A percentile compares a stretch with the other conserved stretches of the same genome.
Evolutionary conservation across 2,113 vertebrate species (phyloP).

Genomic region (Arenaria interpres): DNA sequence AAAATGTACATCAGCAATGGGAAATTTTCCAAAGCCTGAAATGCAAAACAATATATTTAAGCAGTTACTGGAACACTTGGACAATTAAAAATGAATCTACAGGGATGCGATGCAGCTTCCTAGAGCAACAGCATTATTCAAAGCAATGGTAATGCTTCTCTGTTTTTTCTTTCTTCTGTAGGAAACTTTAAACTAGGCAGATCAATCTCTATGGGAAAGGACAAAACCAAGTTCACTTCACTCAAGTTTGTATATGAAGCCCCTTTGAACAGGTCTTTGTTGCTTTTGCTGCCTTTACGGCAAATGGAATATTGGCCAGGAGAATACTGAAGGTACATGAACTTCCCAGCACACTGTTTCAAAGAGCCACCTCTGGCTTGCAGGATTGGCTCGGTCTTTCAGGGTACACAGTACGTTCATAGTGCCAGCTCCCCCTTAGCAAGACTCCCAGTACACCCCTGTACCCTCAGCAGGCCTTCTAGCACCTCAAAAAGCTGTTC

Average conservation of each 20-base stretch:
- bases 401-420: neutral
- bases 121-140: neutral
- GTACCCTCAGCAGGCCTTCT: neutral
- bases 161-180: neutral
- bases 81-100: neutral
- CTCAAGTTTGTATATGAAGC: neutral
- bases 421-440: neutral
- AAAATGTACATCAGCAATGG: conserved; percentile 93
- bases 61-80: neutral
- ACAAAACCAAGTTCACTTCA: neutral
- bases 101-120: neutral
- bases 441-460: neutral
- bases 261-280: neutral
- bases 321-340: neutral
- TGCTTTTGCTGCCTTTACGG: neutral
- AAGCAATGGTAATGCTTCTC: neutral
- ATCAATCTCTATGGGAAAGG: neutral
- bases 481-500: neutral
- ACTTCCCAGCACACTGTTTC: neutral
- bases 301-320: neutral
- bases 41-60: neutral
- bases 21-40: conserved; percentile 87
- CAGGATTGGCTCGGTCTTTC: rapidly evolving
- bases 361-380: neutral
- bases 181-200: neutral